Base-by-base conservation (phyloP, 2,797 vertebrate genomes). In the Falco columbarius region DNA sequence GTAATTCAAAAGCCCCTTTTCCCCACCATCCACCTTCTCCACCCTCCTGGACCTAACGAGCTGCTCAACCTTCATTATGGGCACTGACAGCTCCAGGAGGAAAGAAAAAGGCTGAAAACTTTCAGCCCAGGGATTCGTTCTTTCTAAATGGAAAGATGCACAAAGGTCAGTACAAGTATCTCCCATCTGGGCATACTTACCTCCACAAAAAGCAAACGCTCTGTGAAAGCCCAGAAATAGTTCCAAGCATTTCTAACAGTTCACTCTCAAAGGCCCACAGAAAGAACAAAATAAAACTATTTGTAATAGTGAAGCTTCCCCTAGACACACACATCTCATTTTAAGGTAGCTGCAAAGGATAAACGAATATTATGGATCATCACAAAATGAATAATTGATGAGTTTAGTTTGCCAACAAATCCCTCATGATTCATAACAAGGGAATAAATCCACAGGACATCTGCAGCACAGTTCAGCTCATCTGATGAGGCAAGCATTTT, bases 401-500 rank as follows among this genome's bases (percentile, higher is more conserved):
- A 76, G 62, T 77, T 86, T 72, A 83, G 82, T 85, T 58, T 42
- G 12, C 77, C 91, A 81, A 93, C 82, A 95, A 93, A 95, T 77
- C 82, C 72, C 86, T 91, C 46, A 67, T 90, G 79, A 81, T 90
- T 93, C 58, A 56, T 68, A 90, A 89, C 56, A 77, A 81, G 76
- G 61, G 77, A 82, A 94, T 81, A 94, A 82, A 89, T 63, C 71
- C 86, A 94, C 42, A 40, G 61, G 55, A 93, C 89, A 93, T 81
- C 86, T 93, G 89, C 66, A 96, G 63, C 81, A 56, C 30, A 80
- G 73, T 34, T 91, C 51, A 59, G 80, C 56, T 91, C 66, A 79
- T 68, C n/a, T 72, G n/a, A 86, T 63, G 76, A 96, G 65, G 62
- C 22, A 94, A 86, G 66, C 56, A 22, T 84, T 97, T 84, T 1